Base-by-base conservation (phyloP, 2,888 invertebrate species). In the Psococerastis gibbosa region DNA sequence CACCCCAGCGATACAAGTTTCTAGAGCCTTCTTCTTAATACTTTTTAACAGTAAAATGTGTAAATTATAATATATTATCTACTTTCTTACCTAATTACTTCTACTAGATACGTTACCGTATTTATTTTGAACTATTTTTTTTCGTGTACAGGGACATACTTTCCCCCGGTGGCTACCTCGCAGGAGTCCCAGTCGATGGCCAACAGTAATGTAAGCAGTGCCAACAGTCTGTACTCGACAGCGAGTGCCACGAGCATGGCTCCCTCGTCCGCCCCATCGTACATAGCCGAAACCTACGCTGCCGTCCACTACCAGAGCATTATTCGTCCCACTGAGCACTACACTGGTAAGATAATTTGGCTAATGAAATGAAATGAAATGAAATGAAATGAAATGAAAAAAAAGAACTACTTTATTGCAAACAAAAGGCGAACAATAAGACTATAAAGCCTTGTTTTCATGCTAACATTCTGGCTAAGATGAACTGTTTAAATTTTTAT, bases 121-220 rank as follows among this genome's bases (percentile, higher is more conserved):
- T n/a, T n/a, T n/a, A n/a, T n/a, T n/a, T n/a, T n/a, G n/a, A n/a
- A n/a, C n/a, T n/a, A 27, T 27, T 27, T 27, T 27, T 27, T 9
- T 9, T 9, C 27, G 22, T 83, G 84, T 11, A 82, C 83, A n/a
- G 85, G 85, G 13, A 87, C 87, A 4, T 87, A 83, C 63, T 87
- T 83, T 59, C 87, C 87, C 16, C 87, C 87, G 1, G 79, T 85
- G 18, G 83, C 84, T 3, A 80, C 81, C 20, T 77, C 81, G 2
- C 82, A 84, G 56, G 83, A 80, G 49, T 76, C 80, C 54, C 78
- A 80, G 57, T 64, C 77, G 47, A 60, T 81, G 27, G 61, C 61
- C 47, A 60, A 60, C 50, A 55, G 54, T 22, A 54, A 52, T 46
- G 52, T 9, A 16, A 55, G 54, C 22, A 54, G 52, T 46, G 3